A percentile compares a stretch with the other conserved stretches of the same genome.
Evolutionary conservation across 2,113 vertebrate genomes (phyloP).

Genomic region (Odobenus rosmarus): DNA sequence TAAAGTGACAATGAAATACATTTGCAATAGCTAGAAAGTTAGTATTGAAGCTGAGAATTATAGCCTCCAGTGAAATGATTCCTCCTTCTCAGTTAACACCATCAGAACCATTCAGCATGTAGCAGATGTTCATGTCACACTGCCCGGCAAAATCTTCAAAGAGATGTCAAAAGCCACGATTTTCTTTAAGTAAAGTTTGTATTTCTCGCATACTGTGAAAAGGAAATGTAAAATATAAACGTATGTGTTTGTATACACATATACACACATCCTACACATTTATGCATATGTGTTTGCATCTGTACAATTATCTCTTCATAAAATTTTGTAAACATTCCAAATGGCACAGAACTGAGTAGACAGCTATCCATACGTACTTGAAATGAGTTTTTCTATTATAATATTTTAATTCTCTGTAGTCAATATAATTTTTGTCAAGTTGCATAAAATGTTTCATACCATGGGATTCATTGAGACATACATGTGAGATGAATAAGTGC

Average conservation of each 20-base stretch:
- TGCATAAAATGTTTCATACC: neutral
- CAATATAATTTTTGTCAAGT: neutral
- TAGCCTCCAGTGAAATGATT: neutral
- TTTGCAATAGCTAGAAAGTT: neutral
- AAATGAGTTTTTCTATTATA: neutral
- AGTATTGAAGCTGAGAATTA: neutral
- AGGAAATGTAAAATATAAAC: neutral
- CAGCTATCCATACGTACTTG: neutral
- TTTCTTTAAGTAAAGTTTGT: neutral
- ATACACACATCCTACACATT: neutral
- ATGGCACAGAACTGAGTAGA: neutral
- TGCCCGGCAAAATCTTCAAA: neutral
- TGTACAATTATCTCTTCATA: neutral
- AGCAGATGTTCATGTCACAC: neutral
- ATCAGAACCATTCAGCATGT: neutral
- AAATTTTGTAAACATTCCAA: neutral
- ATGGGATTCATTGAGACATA: constrained; percentile 1
- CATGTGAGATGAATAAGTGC: neutral
- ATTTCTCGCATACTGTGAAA: neutral
- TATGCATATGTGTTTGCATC: neutral
- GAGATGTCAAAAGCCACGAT: neutral
- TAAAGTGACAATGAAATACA: neutral
- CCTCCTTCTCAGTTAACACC: neutral
- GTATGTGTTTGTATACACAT: neutral
- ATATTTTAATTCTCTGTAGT: neutral